Evolutionary conservation across 35 echinoderm and acorn worm genomes (phyloP).

Genomic region (Apostichopus parvimensis): DNA sequence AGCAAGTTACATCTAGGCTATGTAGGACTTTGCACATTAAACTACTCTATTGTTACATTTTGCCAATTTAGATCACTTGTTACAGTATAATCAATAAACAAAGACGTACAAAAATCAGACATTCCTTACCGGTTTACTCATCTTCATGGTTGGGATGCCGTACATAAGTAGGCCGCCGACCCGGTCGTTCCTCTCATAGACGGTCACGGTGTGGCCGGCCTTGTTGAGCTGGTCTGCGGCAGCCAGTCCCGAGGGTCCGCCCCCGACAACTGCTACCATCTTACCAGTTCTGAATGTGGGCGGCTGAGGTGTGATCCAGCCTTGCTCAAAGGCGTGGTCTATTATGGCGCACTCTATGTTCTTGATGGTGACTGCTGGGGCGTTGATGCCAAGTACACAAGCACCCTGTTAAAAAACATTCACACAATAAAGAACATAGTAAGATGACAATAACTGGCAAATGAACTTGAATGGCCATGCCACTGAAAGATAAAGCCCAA

Average conservation of each 20-base stretch:
- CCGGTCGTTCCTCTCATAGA: slow-evolving; percentile 95
- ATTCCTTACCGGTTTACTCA: slow-evolving; percentile 80
- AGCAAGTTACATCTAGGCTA: no score
- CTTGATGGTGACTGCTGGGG: slow-evolving; percentile 97
- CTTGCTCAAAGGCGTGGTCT: slow-evolving; percentile 97
- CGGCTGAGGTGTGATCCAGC: slow-evolving; percentile 88
- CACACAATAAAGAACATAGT: no score
- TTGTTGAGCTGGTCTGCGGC: slow-evolving; percentile 95
- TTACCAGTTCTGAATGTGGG: slow-evolving; percentile 83
- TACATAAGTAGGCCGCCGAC: slow-evolving; percentile 92
- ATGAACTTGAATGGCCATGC: no score
- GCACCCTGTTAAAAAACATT: slow-evolving; percentile 67
- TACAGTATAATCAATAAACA: neutral
- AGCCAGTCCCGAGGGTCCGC: slow-evolving; percentile 90
- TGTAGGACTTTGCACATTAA: no score
- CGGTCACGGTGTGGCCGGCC: slow-evolving; percentile 90
- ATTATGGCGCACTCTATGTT: slow-evolving; percentile 98
- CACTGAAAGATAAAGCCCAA: no score
- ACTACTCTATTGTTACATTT: no score
- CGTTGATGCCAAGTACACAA: slow-evolving; percentile 91
- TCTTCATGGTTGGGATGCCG: slow-evolving; percentile 97
- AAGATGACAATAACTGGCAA: no score
- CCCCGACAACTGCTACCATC: slow-evolving; percentile 81
- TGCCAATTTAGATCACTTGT: no score
- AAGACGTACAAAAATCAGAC: neutral